Percentiles rank a stretch among this genome's conserved stretches.
These are phyloP conservation scores for Argentina silus DNA, from an alignment of 2,797 vertebrate genomes.

Conservation along the genomic window DNA sequence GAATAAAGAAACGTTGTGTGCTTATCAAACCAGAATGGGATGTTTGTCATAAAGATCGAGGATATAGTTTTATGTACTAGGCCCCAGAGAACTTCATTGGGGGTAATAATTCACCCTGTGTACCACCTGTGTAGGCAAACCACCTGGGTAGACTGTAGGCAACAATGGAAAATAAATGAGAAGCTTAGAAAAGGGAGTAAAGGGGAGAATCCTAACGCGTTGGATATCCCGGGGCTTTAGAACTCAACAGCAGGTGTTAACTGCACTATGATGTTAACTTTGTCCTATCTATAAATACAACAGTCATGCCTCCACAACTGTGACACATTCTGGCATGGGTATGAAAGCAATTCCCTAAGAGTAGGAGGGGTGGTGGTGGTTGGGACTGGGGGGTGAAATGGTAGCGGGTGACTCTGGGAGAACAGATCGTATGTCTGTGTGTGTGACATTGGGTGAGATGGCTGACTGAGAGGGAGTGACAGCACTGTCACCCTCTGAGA, in stretches of 20 bases:
- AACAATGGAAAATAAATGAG: neutral
- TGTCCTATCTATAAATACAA: constrained; percentile 66
- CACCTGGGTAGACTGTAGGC: neutral
- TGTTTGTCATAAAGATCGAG: neutral
- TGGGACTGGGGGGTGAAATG: constrained; percentile 1
- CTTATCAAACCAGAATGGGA: neutral
- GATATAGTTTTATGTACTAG: too few relatives aligned
- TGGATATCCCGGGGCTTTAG: neutral
- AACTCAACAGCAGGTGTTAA: constrained; percentile 27
- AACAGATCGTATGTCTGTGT: constrained; percentile 31
- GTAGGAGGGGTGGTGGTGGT: neutral
- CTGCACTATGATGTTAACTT: constrained; percentile 49
- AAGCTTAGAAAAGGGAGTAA: neutral
- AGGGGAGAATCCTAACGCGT: neutral
- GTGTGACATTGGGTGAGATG: constrained; percentile 54
- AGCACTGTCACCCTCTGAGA: constrained; percentile 17
- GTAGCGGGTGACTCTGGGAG: constrained; percentile 31
- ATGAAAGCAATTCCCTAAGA: constrained; percentile 45
- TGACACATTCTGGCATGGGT: constrained; percentile 39
- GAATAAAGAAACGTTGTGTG: neutral
- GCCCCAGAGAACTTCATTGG: too few relatives aligned
- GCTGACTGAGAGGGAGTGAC: constrained; percentile 31
- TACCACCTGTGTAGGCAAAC: too few relatives aligned
- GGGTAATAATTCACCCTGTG: too few relatives aligned
- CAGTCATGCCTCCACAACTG: constrained; percentile 35